A percentile compares a stretch with the other conserved stretches of the same genome.
Evolutionary conservation across 2,888 invertebrate genomes (phyloP).

Genomic region (Sesamia inferens): DNA sequence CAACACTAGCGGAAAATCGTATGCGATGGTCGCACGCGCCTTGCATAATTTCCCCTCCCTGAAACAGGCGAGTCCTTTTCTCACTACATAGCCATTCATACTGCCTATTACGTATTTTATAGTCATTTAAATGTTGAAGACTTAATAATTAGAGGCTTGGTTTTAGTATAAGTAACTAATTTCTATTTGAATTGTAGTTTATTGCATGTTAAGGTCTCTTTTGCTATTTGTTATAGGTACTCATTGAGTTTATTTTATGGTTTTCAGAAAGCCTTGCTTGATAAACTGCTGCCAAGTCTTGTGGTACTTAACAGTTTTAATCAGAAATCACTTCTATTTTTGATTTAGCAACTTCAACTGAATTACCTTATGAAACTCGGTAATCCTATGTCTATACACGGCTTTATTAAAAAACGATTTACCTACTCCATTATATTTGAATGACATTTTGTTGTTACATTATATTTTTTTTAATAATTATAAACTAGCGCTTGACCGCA

Average conservation of each 20-base stretch:
- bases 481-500: too few species aligned
- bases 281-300: not conserved
- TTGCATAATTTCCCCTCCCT: constrained; percentile 68
- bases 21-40: constrained; percentile 56
- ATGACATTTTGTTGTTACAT: too few species aligned
- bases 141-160: constrained; percentile 28
- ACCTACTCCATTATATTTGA: too few species aligned
- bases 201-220: constrained; percentile 6
- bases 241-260: constrained; percentile 4
- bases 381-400: too few species aligned
- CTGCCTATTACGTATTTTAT: constrained; percentile 30
- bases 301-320: not conserved
- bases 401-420: too few species aligned
- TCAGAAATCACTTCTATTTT: not conserved
- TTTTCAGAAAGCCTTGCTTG: not conserved
- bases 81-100: constrained; percentile 44
- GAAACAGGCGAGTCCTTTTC: constrained; percentile 50
- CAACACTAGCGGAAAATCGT: constrained; percentile 64
- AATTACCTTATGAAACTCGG: too few species aligned
- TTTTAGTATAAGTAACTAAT: constrained; percentile 26
- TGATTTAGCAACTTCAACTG: not conserved
- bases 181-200: constrained; percentile 38
- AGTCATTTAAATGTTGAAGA: constrained; percentile 31
- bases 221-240: not conserved
- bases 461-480: too few species aligned